phyloP scores from a whole-genome alignment of 2,888 invertebrate species.

The Alsophila aescularia region DNA sequence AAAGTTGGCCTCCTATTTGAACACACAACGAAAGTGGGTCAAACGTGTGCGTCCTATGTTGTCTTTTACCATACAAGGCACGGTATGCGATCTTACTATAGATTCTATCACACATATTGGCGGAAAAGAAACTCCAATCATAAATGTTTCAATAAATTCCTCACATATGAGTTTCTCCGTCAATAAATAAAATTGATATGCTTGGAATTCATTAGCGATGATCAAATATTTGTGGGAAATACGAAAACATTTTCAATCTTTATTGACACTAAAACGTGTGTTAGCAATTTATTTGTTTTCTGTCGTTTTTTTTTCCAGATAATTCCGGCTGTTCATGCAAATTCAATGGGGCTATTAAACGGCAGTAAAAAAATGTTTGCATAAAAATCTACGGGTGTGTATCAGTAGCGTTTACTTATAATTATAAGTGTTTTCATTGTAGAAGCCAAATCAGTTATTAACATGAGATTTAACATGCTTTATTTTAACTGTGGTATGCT shows the following conservation, averaged over 20 bases:
- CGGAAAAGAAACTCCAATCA: constrained; percentile 37
- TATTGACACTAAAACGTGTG: constrained; percentile 1
- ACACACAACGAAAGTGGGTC: constrained; percentile 62
- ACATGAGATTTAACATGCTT: too few relatives aligned
- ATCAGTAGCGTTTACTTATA: too few relatives aligned
- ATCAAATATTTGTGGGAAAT: constrained; percentile 6
- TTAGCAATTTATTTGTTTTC: not conserved
- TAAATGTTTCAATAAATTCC: constrained; percentile 33
- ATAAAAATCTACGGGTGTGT: too few relatives aligned
- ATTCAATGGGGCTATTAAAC: not conserved
- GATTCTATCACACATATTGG: constrained; percentile 28
- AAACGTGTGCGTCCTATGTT: constrained; percentile 58
- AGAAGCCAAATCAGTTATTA: too few relatives aligned
- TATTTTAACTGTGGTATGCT: too few relatives aligned
- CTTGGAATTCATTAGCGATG: constrained; percentile 5
- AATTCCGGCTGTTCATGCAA: not conserved
- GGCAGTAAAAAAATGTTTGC: not conserved
- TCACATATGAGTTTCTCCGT: constrained; percentile 20
- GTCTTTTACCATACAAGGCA: constrained; percentile 65
- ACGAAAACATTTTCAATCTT: not conserved
- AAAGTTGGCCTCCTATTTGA: constrained; percentile 10
- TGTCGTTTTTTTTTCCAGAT: too few relatives aligned
- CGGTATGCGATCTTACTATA: constrained; percentile 58
- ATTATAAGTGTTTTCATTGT: too few relatives aligned
- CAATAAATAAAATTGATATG: constrained; percentile 12